Percentiles rank a stretch among this genome's conserved stretches.
Evolutionary conservation across 2,113 vertebrate genomes (phyloP).

Genomic region (Pungitius pungitius): DNA sequence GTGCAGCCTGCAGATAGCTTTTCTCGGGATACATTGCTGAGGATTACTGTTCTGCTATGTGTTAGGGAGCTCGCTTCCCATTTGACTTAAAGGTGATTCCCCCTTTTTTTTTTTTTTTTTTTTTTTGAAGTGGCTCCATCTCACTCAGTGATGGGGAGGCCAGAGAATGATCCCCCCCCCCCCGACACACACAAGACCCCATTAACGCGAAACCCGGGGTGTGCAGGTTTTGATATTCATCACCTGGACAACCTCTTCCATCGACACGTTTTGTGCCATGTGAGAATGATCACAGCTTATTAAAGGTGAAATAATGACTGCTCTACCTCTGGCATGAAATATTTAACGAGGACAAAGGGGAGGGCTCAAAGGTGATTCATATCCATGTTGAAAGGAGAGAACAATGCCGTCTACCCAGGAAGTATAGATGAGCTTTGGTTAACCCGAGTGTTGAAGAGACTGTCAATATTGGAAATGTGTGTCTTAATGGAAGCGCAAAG

Average conservation of each 20-base stretch:
- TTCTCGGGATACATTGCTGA: constrained; percentile 8
- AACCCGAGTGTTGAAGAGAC: constrained; percentile 41
- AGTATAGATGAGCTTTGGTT: constrained; percentile 56
- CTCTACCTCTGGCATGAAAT: constrained; percentile 79
- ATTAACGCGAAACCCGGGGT: constrained; percentile 71
- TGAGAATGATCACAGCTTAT: constrained; percentile 81
- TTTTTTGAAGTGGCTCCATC: constrained; percentile 69
- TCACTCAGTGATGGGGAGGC: constrained; percentile 60
- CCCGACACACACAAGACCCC: constrained; percentile 67
- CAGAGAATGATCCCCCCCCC: constrained; percentile 57
- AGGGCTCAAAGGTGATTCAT: constrained; percentile 74
- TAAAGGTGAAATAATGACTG: constrained; percentile 81
- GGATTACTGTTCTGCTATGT: constrained; percentile 23
- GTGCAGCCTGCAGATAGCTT: neutral
- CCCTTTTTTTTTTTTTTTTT: no score
- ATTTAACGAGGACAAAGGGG: constrained; percentile 83
- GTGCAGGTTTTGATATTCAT: constrained; percentile 72
- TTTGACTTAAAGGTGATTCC: constrained; percentile 62
- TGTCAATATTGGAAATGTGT: constrained; percentile 34
- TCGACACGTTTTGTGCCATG: constrained; percentile 76
- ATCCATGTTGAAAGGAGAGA: constrained; percentile 68
- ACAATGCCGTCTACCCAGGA: constrained; percentile 50
- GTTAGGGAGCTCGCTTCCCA: constrained; percentile 30
- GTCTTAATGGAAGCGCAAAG: constrained; percentile 38
- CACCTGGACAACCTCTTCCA: constrained; percentile 69